Evolutionary conservation across 2,113 vertebrate genomes (phyloP), one percentile per base, ranked within the genome.

Genomic region (Pterophyllum scalare): DNA sequence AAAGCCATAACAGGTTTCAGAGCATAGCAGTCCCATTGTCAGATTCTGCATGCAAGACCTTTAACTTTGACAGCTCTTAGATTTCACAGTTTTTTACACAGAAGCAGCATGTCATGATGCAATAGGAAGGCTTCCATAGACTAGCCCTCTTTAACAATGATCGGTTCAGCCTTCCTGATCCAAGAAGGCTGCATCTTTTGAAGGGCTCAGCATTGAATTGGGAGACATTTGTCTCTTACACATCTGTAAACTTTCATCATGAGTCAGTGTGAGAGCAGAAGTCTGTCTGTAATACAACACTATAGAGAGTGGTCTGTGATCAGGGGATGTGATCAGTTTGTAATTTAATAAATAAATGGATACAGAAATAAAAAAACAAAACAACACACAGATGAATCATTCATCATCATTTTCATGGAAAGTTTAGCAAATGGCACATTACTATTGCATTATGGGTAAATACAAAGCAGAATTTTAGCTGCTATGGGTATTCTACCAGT

Each of bases 371-470:
- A 72, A 11, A 49, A 3, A 70, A 49, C 24, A 76, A 35, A 65
- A 33, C 4, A 33, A 33, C 31, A 33, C 7, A 43, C 65, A 72
- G 6, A 72, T 52, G 65, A 70, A 70, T 70, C 17, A 72, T 52
- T 72, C 65, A 31, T 52, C 65, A 1, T 31, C 43, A 52, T 72
- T 49, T 72, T 31, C 6, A 12, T 72, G 43, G 65, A 72, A 72
- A 15, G 24, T 52, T 52, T 3, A n/a, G 43, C 17, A 3, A 31
- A 90, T 86, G 88, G 85, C 84, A 86, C 64, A 62, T 80, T 64
- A 77, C 84, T 87, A 61, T 86, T 88, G 87, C 79, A 89, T 88
- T 75, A 8, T 87, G 77, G 88, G 85, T 88, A 90, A 87, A 87
- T 86, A 64, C 24, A 84, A 74, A 64, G 52, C 74, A 61, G 33